Base-by-base conservation (phyloP, 2,113 vertebrate genomes). In the Lichenostomus cassidix region DNA sequence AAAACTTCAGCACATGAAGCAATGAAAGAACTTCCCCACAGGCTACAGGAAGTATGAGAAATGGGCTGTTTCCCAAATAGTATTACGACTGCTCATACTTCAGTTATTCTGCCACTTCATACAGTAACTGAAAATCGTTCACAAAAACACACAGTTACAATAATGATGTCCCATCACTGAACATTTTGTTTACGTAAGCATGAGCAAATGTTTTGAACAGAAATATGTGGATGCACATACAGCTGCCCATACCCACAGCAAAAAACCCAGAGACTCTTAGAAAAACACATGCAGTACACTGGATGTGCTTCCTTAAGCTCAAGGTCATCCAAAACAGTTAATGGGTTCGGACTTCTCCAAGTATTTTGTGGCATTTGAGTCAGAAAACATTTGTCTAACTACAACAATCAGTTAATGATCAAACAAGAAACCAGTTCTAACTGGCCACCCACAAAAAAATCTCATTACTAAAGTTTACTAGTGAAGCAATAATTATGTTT, bases 261-360 rank as follows among this genome's bases (percentile, higher is more conserved):
- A 70, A 84, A 64, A 37, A 2, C 3, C 8, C n/a, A 69, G 33
- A 64, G 59, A 69, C 20, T 8, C 50, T 52, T 27, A 42, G 4
- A 41, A 74, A 87, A 60, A 29, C 50, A 58, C 31, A 18, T 4
- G 5, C 31, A 75, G n/a, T 15, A 35, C 31, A 35, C 5, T 60
- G 41, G 20, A 81, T 37, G 23, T 20, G 31, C 47, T 75, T 65
- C 27, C 47, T 21, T 55, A 56, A 92, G 70, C 22, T 80, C 83
- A 95, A 92, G 89, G 92, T 88, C 92, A 95, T 25, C 27, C 80
- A 81, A 71, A 94, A 46, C 24, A 58, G 49, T 47, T 89, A 60
- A 78, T 58, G 49, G 24, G 5, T 88, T 80, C 83, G 21, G 60
- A 84, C 31, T 74, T 77, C 73, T 58, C 53, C 5, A 64, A 55